Base-by-base conservation (phyloP, 2,113 vertebrate genomes). In the Shinisaurus crocodilurus region DNA sequence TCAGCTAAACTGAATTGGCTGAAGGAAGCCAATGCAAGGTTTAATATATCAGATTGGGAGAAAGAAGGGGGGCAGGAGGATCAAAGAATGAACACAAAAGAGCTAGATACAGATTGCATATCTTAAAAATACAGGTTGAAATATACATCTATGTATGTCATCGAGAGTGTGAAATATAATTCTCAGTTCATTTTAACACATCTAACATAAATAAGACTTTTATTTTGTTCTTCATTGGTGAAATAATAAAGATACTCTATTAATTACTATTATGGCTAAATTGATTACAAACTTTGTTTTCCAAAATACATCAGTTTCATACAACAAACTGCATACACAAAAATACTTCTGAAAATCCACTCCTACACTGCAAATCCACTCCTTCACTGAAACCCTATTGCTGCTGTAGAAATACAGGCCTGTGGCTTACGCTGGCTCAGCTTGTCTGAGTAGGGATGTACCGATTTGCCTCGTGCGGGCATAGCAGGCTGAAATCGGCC, bases 61-160 rank as follows among this genome's bases (percentile, higher is more conserved):
- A n/a, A 48, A 77, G 57, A 15, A 15, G 50, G 3, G 16, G n/a
- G 10, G 80, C 3, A 43, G 29, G 29, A 60, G 2, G 54, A 74
- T 74, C 48, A 74, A 27, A 85, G 65, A 3, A 94, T n/a, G 25
- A 81, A 29, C 7, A 77, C 69, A 92, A 85, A 65, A 91, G 91
- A 94, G 82, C 63, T 90, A 92, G 37, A 89, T 91, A 90, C 37
- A 91, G 43, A 43, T 27, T 91, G 27, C 40, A 1, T 94, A 1
- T 13, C 7, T 80, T 92, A 87, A 89, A 76, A 90, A 57, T 6
- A 37, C 85, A 77, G 69, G 86, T 3, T 57, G 29, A 91, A 80
- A 87, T 54, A 84, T 13, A 92, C 84, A 81, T 74, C 8, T 43
- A 54, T 70, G 57, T 3, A 9, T n/a, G 12, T 57, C 13, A 29